These are phyloP conservation scores for Meiosimyza platycephala DNA, from an alignment of 2,888 invertebrate genomes.

Conservation along the genomic window DNA sequence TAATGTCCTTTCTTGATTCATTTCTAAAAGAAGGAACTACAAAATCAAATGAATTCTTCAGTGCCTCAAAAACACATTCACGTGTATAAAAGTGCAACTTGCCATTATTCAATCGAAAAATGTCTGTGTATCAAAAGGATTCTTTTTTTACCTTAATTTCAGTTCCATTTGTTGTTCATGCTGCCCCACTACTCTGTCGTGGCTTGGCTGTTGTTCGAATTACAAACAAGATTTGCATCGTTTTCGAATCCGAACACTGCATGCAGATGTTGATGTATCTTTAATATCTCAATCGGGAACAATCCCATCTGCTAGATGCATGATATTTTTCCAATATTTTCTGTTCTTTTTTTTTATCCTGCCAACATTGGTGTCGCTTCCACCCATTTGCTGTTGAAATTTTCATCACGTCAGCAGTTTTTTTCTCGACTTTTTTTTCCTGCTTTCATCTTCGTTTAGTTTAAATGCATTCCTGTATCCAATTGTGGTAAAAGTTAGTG, in stretches of 20 bases:
- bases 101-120: no score
- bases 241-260: constrained; percentile 15
- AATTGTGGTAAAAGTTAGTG: constrained; percentile 8
- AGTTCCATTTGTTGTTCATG: not conserved
- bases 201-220: not conserved
- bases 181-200: not conserved
- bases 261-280: constrained; percentile 14
- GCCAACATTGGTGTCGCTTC: not conserved
- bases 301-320: constrained; percentile 2
- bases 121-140: no score
- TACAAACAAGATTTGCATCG: constrained; percentile 13
- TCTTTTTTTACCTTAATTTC: not conserved
- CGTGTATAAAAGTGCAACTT: no score
- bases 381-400: constrained; percentile 20
- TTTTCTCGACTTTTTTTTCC: no score
- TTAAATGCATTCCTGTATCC: not conserved
- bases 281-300: constrained; percentile 20
- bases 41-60: no score
- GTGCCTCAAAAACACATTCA: no score
- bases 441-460: not conserved
- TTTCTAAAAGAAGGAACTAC: no score
- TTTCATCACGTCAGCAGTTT: constrained; percentile 24
- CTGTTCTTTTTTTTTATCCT: not conserved
- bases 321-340: not conserved
- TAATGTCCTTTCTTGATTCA: no score